Evolutionary conservation across 2,797 vertebrate genomes (phyloP).

Genomic region (Amblyopsis hoosieri): DNA sequence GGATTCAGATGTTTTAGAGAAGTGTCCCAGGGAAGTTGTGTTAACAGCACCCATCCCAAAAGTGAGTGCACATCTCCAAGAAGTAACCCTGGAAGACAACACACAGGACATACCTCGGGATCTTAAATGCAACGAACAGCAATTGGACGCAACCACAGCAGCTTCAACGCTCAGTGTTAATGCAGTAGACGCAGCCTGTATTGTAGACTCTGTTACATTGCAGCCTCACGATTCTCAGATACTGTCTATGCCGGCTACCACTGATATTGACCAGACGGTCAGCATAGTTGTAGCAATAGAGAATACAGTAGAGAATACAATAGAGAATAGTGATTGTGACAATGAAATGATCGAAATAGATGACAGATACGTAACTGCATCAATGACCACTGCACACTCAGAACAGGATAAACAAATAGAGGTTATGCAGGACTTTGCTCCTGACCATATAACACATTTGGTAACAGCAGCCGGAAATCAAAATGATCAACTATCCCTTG

Average conservation of each 20-base stretch:
- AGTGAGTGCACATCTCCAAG: conserved; percentile 26
- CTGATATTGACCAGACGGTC: background rate
- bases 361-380: background rate
- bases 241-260: background rate
- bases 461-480: background rate
- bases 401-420: conserved; percentile 4
- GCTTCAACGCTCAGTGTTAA: too few species aligned
- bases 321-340: background rate
- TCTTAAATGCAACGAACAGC: background rate
- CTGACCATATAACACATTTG: background rate
- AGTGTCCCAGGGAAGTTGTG: conserved; percentile 4
- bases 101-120: conserved; percentile 3
- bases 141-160: conserved; percentile 7
- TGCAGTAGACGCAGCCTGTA: conserved; percentile 4
- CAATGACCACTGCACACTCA: background rate
- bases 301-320: too few species aligned
- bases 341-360: conserved; percentile 8
- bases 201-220: background rate
- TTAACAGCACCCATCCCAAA: conserved; percentile 7
- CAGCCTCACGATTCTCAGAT: conserved; percentile 13
- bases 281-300: background rate
- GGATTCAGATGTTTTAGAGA: conserved; percentile 17
- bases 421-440: background rate
- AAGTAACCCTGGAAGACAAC: conserved; percentile 26
- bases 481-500: conserved; percentile 1